A percentile compares a stretch with the other conserved stretches of the same genome.
Evolutionary conservation across 1,140 invertebrate genomes (phyloP).

Genomic region (Procambarus virginalis): DNA sequence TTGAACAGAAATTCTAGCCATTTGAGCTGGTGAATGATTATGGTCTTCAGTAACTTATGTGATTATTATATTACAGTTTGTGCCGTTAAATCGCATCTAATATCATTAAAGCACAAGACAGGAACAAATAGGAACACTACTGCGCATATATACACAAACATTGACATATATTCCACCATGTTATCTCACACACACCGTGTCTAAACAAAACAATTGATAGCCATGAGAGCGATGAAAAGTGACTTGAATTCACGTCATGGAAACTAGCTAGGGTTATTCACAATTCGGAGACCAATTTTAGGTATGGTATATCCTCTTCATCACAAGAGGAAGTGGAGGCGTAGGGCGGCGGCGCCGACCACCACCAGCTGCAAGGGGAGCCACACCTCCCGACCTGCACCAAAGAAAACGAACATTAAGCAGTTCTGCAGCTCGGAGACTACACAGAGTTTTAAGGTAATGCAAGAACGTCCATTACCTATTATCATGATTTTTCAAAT

Average conservation of each 20-base stretch:
- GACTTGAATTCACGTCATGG: slow-evolving; percentile 8
- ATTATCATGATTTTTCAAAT: too few relatives aligned
- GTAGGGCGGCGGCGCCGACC: background rate
- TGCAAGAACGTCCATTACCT: too few relatives aligned
- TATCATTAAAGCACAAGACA: background rate
- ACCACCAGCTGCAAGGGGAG: background rate
- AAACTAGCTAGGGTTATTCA: slow-evolving; percentile 27
- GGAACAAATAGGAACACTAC: too few relatives aligned
- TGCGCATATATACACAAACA: too few relatives aligned
- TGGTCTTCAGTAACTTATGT: background rate
- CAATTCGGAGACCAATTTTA: slow-evolving; percentile 10
- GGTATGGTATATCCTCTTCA: slow-evolving; percentile 11
- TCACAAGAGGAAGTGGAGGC: slow-evolving; percentile 26
- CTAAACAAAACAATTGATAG: background rate
- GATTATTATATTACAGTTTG: background rate
- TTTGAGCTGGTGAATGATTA: too few relatives aligned
- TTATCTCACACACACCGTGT: background rate
- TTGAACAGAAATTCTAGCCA: too few relatives aligned
- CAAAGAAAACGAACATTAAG: background rate
- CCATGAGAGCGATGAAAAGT: slow-evolving; percentile 12
- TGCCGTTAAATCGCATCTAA: background rate
- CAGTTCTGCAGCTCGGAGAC: background rate
- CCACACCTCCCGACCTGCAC: background rate
- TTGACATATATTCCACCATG: too few relatives aligned
- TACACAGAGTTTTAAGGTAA: background rate